Conservation (phyloP, 2,888 invertebrate species). For the Eilema depressum region DNA sequence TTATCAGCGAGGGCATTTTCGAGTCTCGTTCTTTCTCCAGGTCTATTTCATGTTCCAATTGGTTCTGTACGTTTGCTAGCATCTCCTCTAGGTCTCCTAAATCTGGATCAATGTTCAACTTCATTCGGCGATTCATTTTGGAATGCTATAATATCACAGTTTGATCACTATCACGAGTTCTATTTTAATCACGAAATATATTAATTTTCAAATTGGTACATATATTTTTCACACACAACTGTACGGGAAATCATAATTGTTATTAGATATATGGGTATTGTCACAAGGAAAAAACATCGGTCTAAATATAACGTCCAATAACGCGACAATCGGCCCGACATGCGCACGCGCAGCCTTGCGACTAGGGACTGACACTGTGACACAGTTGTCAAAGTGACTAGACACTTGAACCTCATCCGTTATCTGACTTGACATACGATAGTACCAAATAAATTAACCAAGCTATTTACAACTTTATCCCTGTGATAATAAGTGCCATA, state of each 20-base stretch:
- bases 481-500: conserved; percentile 34
- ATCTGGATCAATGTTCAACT: conserved; percentile 78
- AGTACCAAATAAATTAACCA: conserved; percentile 42
- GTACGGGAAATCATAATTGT: background rate
- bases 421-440: conserved; percentile 67
- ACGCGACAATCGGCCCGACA: conserved; percentile 22
- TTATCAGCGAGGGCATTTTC: conserved; percentile 73
- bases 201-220: background rate
- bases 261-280: background rate
- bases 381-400: conserved; percentile 52
- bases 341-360: conserved; percentile 59
- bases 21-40: conserved; percentile 75
- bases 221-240: conserved; percentile 23
- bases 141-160: conserved; percentile 45
- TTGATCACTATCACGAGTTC: conserved; percentile 32
- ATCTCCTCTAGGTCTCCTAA: conserved; percentile 83
- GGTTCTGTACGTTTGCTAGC: conserved; percentile 81
- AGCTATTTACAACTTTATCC: conserved; percentile 36
- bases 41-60: conserved; percentile 81
- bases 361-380: conserved; percentile 54
- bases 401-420: conserved; percentile 57
- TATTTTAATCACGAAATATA: background rate
- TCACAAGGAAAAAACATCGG: conserved; percentile 20
- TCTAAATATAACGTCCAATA: background rate
- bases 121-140: conserved; percentile 72